phyloP scores from a whole-genome alignment of 2,888 invertebrate genomes.

The Drosophila pseudotalamancana region DNA sequence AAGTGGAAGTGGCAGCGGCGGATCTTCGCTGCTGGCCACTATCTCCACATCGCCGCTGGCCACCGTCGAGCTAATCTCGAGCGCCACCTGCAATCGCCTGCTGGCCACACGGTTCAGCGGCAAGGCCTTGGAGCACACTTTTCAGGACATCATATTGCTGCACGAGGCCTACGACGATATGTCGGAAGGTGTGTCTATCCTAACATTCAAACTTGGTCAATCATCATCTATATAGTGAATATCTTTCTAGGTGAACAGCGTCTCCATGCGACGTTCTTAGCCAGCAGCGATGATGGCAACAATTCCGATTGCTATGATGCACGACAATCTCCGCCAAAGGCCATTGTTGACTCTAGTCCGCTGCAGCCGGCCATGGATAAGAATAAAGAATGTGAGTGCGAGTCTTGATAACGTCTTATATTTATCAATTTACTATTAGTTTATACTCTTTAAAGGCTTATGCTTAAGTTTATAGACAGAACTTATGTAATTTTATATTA shows the following conservation, averaged over 20 bases:
- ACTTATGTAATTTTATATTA: too few relatives aligned
- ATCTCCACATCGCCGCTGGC: slow-evolving; percentile 80
- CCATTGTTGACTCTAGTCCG: slow-evolving; percentile 97
- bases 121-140: slow-evolving; percentile 81
- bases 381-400: slow-evolving; percentile 98
- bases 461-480: too few relatives aligned
- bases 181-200: slow-evolving; percentile 81
- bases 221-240: not conserved
- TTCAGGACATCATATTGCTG: slow-evolving; percentile 83
- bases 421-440: not conserved
- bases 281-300: slow-evolving; percentile 83
- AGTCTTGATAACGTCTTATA: not conserved
- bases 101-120: slow-evolving; percentile 81
- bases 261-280: slow-evolving; percentile 82
- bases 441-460: too few relatives aligned
- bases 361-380: slow-evolving; percentile 97
- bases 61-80: slow-evolving; percentile 82
- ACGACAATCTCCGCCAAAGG: slow-evolving; percentile 92
- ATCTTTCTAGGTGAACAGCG: slow-evolving; percentile 82
- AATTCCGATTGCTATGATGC: slow-evolving; percentile 83
- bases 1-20: slow-evolving; percentile 55
- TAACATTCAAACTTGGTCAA: not conserved
- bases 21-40: slow-evolving; percentile 81
- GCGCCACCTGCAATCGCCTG: slow-evolving; percentile 81
- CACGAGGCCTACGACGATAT: slow-evolving; percentile 84